Conservation (phyloP, 1,140 invertebrate genomes). For the Drosophila busckii region DNA sequence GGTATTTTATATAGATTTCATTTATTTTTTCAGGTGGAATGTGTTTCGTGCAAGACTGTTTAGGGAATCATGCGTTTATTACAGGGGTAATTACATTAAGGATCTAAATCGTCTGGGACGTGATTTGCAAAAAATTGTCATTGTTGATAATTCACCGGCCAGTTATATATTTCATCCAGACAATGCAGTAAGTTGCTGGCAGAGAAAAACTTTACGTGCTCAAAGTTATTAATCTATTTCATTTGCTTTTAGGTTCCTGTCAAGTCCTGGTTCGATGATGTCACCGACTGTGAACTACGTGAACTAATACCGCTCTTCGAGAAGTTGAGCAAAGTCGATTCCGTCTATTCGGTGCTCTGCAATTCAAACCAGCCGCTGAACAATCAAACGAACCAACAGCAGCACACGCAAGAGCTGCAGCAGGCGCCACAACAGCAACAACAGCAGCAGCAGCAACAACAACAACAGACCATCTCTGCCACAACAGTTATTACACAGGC, state of each 20-base stretch:
- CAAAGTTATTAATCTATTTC: neutral
- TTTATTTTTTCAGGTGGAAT: slow-evolving; percentile 87
- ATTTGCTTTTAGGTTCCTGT: slow-evolving; percentile 89
- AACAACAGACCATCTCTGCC: slow-evolving; percentile 77
- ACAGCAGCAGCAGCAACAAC: slow-evolving; percentile 51
- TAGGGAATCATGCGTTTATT: slow-evolving; percentile 99
- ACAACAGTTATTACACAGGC: slow-evolving; percentile 78
- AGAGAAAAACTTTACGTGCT: no score
- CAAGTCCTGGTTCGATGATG: slow-evolving; percentile 98
- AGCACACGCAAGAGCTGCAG: slow-evolving; percentile 59
- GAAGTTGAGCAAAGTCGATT: slow-evolving; percentile 95
- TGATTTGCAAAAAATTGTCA: slow-evolving; percentile 97
- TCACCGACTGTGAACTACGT: slow-evolving; percentile 95
- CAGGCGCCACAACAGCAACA: slow-evolving; percentile 42
- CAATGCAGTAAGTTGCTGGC: slow-evolving; percentile 97
- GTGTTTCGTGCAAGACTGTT: slow-evolving; percentile 98
- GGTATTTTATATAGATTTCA: neutral
- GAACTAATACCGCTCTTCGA: slow-evolving; percentile 98
- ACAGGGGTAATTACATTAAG: slow-evolving; percentile 99
- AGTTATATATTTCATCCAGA: slow-evolving; percentile 99
- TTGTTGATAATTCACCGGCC: slow-evolving; percentile 99
- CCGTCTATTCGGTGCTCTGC: slow-evolving; percentile 94
- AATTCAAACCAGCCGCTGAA: slow-evolving; percentile 92
- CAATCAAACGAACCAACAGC: slow-evolving; percentile 74
- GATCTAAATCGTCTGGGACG: slow-evolving; percentile 98